These are phyloP conservation scores for Fulica atra DNA, from an alignment of 2,113 vertebrate species.

Conservation along the genomic window DNA sequence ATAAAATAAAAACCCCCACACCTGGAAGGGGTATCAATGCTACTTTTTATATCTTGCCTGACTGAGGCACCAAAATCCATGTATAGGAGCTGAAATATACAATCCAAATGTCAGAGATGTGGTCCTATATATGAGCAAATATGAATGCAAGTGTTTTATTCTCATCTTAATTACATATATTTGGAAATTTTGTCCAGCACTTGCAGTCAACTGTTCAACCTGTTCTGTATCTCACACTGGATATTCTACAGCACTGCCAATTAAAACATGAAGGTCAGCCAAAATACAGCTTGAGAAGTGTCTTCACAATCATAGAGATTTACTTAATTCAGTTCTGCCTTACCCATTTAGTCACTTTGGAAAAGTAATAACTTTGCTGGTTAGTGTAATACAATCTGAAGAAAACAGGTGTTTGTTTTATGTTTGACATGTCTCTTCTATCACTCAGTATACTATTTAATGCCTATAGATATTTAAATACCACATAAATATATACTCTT, in stretches of 20 bases:
- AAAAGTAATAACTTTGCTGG: slow-evolving; percentile 29
- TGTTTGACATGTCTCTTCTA: not conserved
- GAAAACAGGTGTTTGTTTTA: not conserved
- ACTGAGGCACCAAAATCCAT: not conserved
- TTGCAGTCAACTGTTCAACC: not conserved
- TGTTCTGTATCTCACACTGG: not conserved
- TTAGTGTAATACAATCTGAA: not conserved
- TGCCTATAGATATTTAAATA: not conserved
- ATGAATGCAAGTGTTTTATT: not conserved
- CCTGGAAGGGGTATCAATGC: not conserved
- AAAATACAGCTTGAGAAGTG: slow-evolving; percentile 31
- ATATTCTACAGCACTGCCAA: slow-evolving; percentile 9
- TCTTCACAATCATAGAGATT: not conserved
- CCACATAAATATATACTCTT: not conserved
- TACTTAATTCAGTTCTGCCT: slow-evolving; percentile 28
- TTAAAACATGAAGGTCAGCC: slow-evolving; percentile 49
- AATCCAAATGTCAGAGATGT: not conserved
- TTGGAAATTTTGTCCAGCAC: not conserved
- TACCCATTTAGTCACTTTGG: not conserved
- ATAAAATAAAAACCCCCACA: not conserved
- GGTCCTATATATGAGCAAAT: not conserved
- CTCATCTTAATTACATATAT: not conserved
- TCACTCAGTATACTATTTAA: not conserved
- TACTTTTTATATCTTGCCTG: not conserved
- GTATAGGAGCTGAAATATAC: not conserved